A percentile compares a stretch with the other conserved stretches of the same genome.
Evolutionary conservation across 2,888 invertebrate genomes (phyloP).

Genomic region (Drosophila stalkeri): DNA sequence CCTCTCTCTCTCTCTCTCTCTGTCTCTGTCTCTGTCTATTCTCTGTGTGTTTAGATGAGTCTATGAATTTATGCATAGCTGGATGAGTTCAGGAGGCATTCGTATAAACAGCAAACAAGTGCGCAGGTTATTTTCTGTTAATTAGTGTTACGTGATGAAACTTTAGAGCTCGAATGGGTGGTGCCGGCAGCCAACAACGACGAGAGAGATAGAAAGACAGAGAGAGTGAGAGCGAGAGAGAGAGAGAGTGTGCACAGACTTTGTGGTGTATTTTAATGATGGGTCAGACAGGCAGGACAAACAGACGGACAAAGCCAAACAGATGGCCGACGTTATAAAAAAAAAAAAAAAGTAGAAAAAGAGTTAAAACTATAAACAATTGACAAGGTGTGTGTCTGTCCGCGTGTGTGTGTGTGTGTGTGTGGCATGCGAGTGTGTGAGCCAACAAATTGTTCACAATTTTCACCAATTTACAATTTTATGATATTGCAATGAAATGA

Average conservation of each 20-base stretch:
- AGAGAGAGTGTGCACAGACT: conserved; percentile 4
- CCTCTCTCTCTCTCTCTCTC: not conserved
- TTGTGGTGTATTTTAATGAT: conserved; percentile 57
- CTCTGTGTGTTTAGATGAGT: conserved; percentile 15
- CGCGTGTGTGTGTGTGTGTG: conserved; percentile 20
- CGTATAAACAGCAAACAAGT: conserved; percentile 64
- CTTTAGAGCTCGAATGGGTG: conserved; percentile 62
- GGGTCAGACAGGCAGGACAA: conserved; percentile 15
- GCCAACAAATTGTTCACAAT: conserved; percentile 70
- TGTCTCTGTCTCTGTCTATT: not conserved
- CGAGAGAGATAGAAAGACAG: not conserved
- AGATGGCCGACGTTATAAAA: conserved; percentile 26
- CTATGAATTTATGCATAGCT: conserved; percentile 29
- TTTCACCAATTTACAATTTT: conserved; percentile 77
- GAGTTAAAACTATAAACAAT: conserved; percentile 50
- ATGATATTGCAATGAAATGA: conserved; percentile 54
- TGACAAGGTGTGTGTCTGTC: conserved; percentile 38
- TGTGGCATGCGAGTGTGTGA: conserved; percentile 37
- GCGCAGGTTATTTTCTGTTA: conserved; percentile 77
- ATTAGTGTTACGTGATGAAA: conserved; percentile 79
- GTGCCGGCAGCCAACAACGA: conserved; percentile 45
- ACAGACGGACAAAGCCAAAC: conserved; percentile 8
- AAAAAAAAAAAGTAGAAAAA: conserved; percentile 21
- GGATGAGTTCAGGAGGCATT: conserved; percentile 45
- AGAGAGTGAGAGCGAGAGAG: not conserved